These are phyloP conservation scores for Corydoras maculifer DNA, from an alignment of 2,113 vertebrate species.

Conservation along the genomic window DNA sequence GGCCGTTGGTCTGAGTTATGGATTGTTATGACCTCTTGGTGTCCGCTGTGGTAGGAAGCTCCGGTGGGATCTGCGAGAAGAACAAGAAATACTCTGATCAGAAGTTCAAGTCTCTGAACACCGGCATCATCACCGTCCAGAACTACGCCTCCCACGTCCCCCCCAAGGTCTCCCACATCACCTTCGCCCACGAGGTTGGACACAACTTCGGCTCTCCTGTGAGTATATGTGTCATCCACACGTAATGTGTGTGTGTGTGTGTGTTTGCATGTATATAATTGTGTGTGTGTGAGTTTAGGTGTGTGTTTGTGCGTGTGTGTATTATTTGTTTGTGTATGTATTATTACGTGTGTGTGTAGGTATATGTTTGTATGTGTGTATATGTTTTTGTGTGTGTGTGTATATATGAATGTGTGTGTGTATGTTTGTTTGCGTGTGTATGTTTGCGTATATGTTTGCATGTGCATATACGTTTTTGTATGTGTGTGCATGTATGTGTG, in stretches of 20 bases:
- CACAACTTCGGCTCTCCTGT: slow-evolving; percentile 98
- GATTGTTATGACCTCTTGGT: neutral
- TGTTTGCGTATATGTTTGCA: too few relatives aligned
- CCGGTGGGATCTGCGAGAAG: slow-evolving; percentile 95
- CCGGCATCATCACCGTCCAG: slow-evolving; percentile 97
- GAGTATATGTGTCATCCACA: slow-evolving; percentile 55
- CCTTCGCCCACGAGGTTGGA: slow-evolving; percentile 95
- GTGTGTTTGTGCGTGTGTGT: too few relatives aligned
- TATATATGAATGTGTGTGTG: too few relatives aligned
- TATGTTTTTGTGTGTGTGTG: too few relatives aligned
- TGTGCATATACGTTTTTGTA: too few relatives aligned
- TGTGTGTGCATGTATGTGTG: too few relatives aligned
- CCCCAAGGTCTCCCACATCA: slow-evolving; percentile 96
- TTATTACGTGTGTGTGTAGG: too few relatives aligned
- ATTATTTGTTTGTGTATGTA: too few relatives aligned
- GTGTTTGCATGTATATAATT: neutral
- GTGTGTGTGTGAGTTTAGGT: too few relatives aligned
- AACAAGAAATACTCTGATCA: slow-evolving; percentile 88
- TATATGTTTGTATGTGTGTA: too few relatives aligned
- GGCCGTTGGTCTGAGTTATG: too few relatives aligned
- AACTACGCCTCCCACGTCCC: slow-evolving; percentile 97
- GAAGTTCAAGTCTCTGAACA: slow-evolving; percentile 94
- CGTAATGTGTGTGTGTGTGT: neutral
- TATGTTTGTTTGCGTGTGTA: too few relatives aligned
- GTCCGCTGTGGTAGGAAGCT: slow-evolving; percentile 73